Evolutionary conservation across 2,888 invertebrate species (phyloP).

Genomic region (Drosophila mulleri): DNA sequence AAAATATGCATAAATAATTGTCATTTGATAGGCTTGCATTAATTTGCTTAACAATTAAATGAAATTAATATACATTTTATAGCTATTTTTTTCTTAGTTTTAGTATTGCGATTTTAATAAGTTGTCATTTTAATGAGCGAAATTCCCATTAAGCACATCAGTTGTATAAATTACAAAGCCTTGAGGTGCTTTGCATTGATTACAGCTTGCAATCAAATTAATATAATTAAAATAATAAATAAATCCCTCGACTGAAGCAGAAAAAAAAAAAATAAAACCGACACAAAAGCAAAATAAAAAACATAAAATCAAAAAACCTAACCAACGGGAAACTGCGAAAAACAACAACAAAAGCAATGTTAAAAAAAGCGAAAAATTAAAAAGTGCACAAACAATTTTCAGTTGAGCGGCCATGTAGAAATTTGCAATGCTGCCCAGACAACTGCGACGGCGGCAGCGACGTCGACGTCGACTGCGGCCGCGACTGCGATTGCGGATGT

Average conservation of each 20-base stretch:
- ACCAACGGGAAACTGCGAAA: conserved; percentile 71
- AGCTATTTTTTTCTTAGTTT: neutral
- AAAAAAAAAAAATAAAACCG: conserved; percentile 12
- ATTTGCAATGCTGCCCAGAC: conserved; percentile 82
- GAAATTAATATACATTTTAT: conserved; percentile 4
- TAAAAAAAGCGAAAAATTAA: conserved; percentile 57
- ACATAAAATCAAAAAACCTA: conserved; percentile 33
- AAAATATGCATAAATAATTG: conserved; percentile 7
- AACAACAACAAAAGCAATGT: conserved; percentile 37
- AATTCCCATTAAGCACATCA: conserved; percentile 53
- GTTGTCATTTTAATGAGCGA: conserved; percentile 54
- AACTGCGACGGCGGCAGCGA: conserved; percentile 52
- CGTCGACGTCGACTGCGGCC: conserved; percentile 22
- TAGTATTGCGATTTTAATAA: conserved; percentile 4
- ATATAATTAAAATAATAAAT: conserved; percentile 73
- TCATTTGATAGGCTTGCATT: neutral
- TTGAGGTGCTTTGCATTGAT: conserved; percentile 60
- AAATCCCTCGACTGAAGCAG: conserved; percentile 24
- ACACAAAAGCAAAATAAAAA: conserved; percentile 16
- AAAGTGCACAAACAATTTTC: conserved; percentile 83
- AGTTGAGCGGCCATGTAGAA: conserved; percentile 86
- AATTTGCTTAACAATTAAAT: conserved; percentile 17
- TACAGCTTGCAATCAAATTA: conserved; percentile 62
- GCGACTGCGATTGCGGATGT: conserved; percentile 54
- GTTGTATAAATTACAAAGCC: conserved; percentile 47